Base-by-base conservation (phyloP, 2,113 vertebrate species). In the Eretmodus cyanostictus region DNA sequence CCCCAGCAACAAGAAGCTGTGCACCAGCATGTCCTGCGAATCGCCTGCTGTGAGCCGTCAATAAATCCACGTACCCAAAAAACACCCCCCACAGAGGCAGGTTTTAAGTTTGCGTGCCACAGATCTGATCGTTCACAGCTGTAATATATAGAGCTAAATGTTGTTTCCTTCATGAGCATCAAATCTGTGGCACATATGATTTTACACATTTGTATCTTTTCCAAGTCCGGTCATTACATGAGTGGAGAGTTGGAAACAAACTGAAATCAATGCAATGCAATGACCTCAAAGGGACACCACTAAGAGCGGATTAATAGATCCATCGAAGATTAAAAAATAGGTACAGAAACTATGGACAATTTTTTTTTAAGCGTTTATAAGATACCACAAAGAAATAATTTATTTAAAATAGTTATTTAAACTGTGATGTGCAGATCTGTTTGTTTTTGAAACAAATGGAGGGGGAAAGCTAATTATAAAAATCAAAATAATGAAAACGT, bases 1-100 rank as follows among this genome's bases (percentile, higher is more conserved):
- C n/a, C 86, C 71, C 80, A 53, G 54, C 81, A 94, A 22, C 71
- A 97, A 96, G 92, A 96, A 92, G 86, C 91, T 87, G 31, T 63
- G 94, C 82, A 84, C 88, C 12, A 17, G 36, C 55, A n/a, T 4
- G 22, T 27, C 80, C 2, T 24, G 38, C 6, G 3, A 57, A 61
- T 88, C 36, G 0, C 36, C 83, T 2, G 5, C 57, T 5, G 53
- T 19, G 14, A 80, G 83, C 86, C 88, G 86, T 11, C 7, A 8
- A 86, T 29, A 14, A 8, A 55, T 11, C 36, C 42, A 73, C 2
- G 16, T 3, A 76, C 3, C 12, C 66, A 40, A 49, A 59, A 85
- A 42, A 7, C 11, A 16, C 5, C 6, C 2, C 59, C 2, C 7
- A 0, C 24, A 8, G 29, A 57, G 16, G 49, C 2, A 2, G 6